phyloP scores from a whole-genome alignment of 2,797 vertebrate genomes.

The Discoglossus pictus region DNA sequence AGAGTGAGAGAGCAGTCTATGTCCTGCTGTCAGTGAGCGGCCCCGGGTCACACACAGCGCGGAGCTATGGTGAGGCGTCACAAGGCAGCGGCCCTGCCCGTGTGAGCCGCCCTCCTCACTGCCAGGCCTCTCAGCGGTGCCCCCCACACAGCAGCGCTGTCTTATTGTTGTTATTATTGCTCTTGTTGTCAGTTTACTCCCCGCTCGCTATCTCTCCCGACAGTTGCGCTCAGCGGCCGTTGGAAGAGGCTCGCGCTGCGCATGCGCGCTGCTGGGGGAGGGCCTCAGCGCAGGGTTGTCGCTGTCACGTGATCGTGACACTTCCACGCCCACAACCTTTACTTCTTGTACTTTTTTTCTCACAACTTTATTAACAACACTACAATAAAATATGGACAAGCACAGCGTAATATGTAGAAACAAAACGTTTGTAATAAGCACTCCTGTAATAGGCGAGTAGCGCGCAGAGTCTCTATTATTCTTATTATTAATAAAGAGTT shows the following conservation, averaged over 20 bases:
- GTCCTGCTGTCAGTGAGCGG: no score
- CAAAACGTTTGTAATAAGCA: no score
- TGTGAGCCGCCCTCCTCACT: slow-evolving; percentile 1
- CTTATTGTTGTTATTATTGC: slow-evolving; percentile 7
- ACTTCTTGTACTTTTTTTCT: slow-evolving; percentile 23
- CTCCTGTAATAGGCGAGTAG: no score
- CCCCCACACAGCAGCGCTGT: slow-evolving; percentile 7
- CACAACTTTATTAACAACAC: slow-evolving; percentile 35
- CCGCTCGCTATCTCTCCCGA: slow-evolving; percentile 20
- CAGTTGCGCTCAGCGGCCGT: slow-evolving; percentile 43
- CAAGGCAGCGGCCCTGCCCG: not conserved
- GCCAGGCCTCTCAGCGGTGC: not conserved
- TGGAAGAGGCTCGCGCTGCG: slow-evolving; percentile 39
- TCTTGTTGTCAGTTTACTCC: slow-evolving; percentile 24
- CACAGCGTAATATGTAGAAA: no score
- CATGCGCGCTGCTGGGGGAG: slow-evolving; percentile 30
- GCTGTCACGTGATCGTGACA: slow-evolving; percentile 25
- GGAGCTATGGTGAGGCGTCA: slow-evolving; percentile 10
- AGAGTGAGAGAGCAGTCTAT: slow-evolving; percentile 22
- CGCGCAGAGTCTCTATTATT: no score
- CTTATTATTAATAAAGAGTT: no score
- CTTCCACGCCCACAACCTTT: slow-evolving; percentile 4
- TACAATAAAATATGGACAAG: not conserved
- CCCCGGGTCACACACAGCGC: not conserved
- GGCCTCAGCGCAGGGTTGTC: slow-evolving; percentile 19